Evolutionary conservation across 2,113 vertebrate genomes (phyloP), one percentile per base, ranked within the genome.

Genomic region (Oryzias curvinotus): DNA sequence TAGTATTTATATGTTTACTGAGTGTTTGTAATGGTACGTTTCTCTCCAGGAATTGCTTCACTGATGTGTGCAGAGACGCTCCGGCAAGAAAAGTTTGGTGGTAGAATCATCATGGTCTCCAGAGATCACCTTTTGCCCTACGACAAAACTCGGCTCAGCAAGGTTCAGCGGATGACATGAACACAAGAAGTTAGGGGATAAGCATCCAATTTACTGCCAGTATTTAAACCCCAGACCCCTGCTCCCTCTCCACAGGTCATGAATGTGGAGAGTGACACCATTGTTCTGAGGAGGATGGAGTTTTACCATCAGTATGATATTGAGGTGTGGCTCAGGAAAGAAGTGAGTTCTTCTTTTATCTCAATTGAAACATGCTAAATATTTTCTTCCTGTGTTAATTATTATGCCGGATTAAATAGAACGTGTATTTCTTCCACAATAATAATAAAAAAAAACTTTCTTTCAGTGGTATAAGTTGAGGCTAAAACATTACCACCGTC

Each of bases 11-110:
- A 52, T 17, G n/a, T 18, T 19, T 28, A 15, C 14, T 25, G 13
- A 4, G 28, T 61, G 55, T 58, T 57, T 64, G 57, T 64, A 47
- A 51, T 45, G 2, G 14, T 61, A 26, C 52, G 44, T 71, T 49
- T 4, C 46, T 41, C 72, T 5, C 77, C 7, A 95, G 95, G 95
- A 4, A 89, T 91, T 7, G 92, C 94, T 0, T 91, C 93, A 0
- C 68, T 95, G 75, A 83, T 85, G 7, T 95, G 94, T 17, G 95
- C 94, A 0, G 95, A 96, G 80, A 93, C 90, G 0, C 91, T 95
- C 41, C 90, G 94, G 10, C 95, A 95, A 62, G 91, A 95, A 70
- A 89, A 89, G 25, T 95, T 92, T 25, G 83, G 81, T 0, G 94
- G 95, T 68, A 88, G 93, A 73, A 92, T 95, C 80, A 82, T 96